Percentiles rank a stretch among this genome's conserved stretches.
phyloP scores from a whole-genome alignment of 2,888 invertebrate genomes.

The Polyommatus iphigenia region DNA sequence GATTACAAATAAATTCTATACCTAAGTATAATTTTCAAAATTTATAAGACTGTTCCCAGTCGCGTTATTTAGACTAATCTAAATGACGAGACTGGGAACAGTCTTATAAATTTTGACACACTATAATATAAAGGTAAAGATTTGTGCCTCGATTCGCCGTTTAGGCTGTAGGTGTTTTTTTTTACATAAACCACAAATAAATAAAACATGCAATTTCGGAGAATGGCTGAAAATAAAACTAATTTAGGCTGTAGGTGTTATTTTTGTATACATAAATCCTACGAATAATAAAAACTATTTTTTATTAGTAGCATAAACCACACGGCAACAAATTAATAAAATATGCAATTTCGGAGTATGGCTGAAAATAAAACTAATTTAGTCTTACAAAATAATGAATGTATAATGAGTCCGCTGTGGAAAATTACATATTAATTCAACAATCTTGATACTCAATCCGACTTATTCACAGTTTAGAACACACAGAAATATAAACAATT shows the following conservation, averaged over 20 bases:
- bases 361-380: not conserved
- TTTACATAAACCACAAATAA: not conserved
- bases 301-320: not conserved
- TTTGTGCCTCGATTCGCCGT: no score
- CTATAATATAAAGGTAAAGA: no score
- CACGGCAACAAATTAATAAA: not conserved
- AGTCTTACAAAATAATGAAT: slow-evolving; percentile 8
- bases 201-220: not conserved
- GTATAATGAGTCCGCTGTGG: not conserved
- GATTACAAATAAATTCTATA: no score
- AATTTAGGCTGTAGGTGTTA: no score
- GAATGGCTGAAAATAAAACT: not conserved
- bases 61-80: no score
- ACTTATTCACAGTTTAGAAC: not conserved
- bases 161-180: not conserved
- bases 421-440: slow-evolving; percentile 2
- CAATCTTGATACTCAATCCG: not conserved
- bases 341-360: not conserved
- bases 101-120: no score
- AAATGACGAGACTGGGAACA: no score
- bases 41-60: no score
- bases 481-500: not conserved
- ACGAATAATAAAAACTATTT: no score
- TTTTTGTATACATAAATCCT: no score
- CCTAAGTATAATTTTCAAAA: no score